Evolutionary conservation across 2,797 vertebrate species (phyloP).

Genomic region (Fundulus diaphanus): DNA sequence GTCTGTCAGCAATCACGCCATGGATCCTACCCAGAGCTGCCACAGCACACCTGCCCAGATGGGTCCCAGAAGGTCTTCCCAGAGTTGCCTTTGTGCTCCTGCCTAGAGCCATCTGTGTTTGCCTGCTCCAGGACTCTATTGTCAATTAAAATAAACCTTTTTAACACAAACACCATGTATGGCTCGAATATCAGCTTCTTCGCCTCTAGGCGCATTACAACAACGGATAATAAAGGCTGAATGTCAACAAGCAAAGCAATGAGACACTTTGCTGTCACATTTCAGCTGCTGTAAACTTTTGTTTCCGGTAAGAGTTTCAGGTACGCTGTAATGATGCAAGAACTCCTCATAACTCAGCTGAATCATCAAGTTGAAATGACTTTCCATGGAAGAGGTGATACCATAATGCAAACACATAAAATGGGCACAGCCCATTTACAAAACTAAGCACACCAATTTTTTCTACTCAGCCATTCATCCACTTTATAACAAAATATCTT

Average conservation of each 20-base stretch:
- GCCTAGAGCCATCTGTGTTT: too few species aligned
- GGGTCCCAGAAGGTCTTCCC: too few species aligned
- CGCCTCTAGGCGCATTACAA: not conserved
- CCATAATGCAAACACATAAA: not conserved
- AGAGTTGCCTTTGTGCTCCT: too few species aligned
- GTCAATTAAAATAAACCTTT: too few species aligned
- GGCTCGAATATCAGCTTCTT: not conserved
- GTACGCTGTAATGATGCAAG: conserved; percentile 5
- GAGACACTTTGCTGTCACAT: conserved; percentile 33
- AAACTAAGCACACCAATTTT: too few species aligned
- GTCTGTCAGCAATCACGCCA: too few species aligned
- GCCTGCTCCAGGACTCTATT: too few species aligned
- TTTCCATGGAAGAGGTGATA: conserved; percentile 39
- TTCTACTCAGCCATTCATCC: too few species aligned
- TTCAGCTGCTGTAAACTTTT: conserved; percentile 43
- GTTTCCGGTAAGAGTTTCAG: conserved; percentile 45
- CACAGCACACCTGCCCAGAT: too few species aligned
- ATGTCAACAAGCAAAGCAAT: conserved; percentile 32
- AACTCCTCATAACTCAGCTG: not conserved
- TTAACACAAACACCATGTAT: too few species aligned
- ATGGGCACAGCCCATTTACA: not conserved
- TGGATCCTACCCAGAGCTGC: too few species aligned
- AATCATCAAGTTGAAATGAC: not conserved
- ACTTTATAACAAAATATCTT: too few species aligned
- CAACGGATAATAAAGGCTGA: not conserved